Evolutionary conservation across 2,888 invertebrate genomes (phyloP), one percentile per base, ranked within the genome.

Genomic region (Galerucella calmariensis): DNA sequence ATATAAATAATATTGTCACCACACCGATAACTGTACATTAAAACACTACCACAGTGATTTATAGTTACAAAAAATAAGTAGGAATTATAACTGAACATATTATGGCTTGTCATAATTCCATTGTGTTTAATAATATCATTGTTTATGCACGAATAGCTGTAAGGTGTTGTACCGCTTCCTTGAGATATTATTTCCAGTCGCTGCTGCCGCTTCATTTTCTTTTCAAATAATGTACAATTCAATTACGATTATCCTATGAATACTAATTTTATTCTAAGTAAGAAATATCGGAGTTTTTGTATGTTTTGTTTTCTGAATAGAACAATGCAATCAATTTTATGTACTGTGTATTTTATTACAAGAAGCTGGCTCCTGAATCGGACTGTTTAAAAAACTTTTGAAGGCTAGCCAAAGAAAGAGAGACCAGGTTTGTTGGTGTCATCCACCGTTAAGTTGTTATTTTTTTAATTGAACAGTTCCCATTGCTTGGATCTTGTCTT

Each of bases 61-160:
- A 12, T 53, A n/a, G 53, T 12, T 14, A n/a, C n/a, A 53, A 53
- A 53, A 53, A 58, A 58, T 58, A 20, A 58, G 58, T 58, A 24
- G 58, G 24, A 58, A 24, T 58, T 27, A 24, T 58, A 58, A 58
- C 58, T 58, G 58, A 24, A 58, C 24, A 58, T 35, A 8, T 35
- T 10, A 58, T 27, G 12, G 51, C 6, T 51, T 51, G 51, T 51
- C 24, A 58, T 27, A 24, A 58, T 58, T 24, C 58, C 24, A 58
- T 58, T 58, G 58, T 58, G 24, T 58, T 20, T 58, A 58, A 16
- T n/a, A 56, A 56, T 58, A 58, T 58, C 24, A 58, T 27, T 58
- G 24, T 58, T 20, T 27, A 58, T 58, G 58, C 58, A 58, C 58
- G 58, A 58, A 27, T 20, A 11, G 58, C 16, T 24, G 58, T 24